Conservation (phyloP, 2,113 vertebrate genomes). For the mouse (Mus musculus) region GRCm39 chr8:80704001-80704500, state of each 20-base stretch:
- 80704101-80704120: not conserved
- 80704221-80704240: not conserved
- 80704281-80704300: constrained; percentile 36
- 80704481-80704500: not conserved
- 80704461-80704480: not conserved
- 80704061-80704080: not conserved
- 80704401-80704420: not conserved
- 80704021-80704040: not conserved
- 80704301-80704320: not conserved
- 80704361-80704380: not conserved
- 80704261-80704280: not conserved
- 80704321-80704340: not conserved
- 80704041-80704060: not conserved
- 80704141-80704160: not conserved
- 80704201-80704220: constrained; percentile 16
- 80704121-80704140: constrained; percentile 13
- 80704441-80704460: not conserved
- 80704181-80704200: not conserved
- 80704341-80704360: not conserved
- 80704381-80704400: not conserved
- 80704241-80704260: not conserved
- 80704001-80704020: not conserved
- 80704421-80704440: not conserved
- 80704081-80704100: constrained; percentile 13
- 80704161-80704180: constrained; percentile 14